Percentiles rank a stretch among this genome's conserved stretches.
Evolutionary conservation across 2,113 vertebrate genomes (phyloP).

Genomic region (Mastomys natalensis): DNA sequence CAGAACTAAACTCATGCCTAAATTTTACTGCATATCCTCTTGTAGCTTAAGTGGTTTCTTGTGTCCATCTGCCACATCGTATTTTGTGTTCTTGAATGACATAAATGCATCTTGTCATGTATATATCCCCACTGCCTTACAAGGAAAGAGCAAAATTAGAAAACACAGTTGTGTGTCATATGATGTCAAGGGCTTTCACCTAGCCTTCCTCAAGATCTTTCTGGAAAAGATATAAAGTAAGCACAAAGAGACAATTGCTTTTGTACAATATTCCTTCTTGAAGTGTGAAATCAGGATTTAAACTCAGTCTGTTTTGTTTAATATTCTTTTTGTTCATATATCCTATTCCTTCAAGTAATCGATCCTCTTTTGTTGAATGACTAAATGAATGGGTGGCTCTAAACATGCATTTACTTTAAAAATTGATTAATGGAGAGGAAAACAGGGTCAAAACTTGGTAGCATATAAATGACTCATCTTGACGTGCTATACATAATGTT

Average conservation of each 20-base stretch:
- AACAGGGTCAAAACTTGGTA: background rate
- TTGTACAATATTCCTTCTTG: background rate
- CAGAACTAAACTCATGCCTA: background rate
- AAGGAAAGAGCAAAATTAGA: background rate
- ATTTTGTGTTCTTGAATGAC: background rate
- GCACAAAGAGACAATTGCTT: background rate
- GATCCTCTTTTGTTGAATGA: background rate
- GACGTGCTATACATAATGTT: background rate
- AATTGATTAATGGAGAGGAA: background rate
- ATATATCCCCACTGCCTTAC: background rate
- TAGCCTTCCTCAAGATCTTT: background rate
- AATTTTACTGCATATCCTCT: background rate
- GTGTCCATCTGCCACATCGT: rapidly evolving
- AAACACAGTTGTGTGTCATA: rapidly evolving
- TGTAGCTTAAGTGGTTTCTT: no score
- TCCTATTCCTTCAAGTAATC: background rate
- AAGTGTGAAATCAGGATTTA: constrained; percentile 1
- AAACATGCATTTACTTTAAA: background rate
- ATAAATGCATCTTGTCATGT: background rate
- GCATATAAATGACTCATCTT: background rate
- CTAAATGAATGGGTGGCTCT: background rate
- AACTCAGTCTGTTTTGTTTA: background rate
- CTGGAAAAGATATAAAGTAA: background rate
- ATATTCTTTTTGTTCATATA: background rate
- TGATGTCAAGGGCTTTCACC: background rate